Percentiles rank a stretch among this genome's conserved stretches.
phyloP scores from a whole-genome alignment of 2,888 invertebrate species.

The Acanthacorydalis orientalis region DNA sequence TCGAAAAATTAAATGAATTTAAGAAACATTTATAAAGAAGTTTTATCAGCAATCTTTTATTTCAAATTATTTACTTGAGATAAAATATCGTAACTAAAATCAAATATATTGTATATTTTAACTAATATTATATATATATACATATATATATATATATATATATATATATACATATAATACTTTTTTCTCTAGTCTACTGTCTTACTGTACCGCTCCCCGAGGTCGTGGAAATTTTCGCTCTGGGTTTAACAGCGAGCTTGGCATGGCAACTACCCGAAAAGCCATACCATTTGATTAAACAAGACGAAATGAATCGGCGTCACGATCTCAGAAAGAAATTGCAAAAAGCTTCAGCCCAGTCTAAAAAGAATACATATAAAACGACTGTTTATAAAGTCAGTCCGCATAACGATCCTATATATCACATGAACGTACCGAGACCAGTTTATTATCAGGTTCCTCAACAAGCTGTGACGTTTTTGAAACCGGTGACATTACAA shows the following conservation, averaged over 20 bases:
- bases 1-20: too few species aligned
- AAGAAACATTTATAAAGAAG: too few species aligned
- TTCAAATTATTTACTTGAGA: too few species aligned
- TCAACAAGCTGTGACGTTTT: too few species aligned
- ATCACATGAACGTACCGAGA: too few species aligned
- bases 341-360: not conserved
- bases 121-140: too few species aligned
- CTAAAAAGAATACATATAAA: not conserved
- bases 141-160: too few species aligned
- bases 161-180: not conserved
- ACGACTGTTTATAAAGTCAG: not conserved
- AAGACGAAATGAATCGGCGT: not conserved
- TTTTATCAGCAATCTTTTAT: too few species aligned
- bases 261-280: constrained; percentile 63
- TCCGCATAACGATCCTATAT: not conserved
- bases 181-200: constrained; percentile 38
- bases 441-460: too few species aligned
- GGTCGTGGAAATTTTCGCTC: constrained; percentile 38
- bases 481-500: too few species aligned
- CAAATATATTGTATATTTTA: too few species aligned
- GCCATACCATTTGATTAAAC: constrained; percentile 15
- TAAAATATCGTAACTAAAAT: too few species aligned
- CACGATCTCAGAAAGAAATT: not conserved
- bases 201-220: constrained; percentile 35
- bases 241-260: constrained; percentile 57